A percentile compares a stretch with the other conserved stretches of the same genome.
Evolutionary conservation across 2,797 vertebrate species (phyloP).

Genomic region (Falco rusticolus): DNA sequence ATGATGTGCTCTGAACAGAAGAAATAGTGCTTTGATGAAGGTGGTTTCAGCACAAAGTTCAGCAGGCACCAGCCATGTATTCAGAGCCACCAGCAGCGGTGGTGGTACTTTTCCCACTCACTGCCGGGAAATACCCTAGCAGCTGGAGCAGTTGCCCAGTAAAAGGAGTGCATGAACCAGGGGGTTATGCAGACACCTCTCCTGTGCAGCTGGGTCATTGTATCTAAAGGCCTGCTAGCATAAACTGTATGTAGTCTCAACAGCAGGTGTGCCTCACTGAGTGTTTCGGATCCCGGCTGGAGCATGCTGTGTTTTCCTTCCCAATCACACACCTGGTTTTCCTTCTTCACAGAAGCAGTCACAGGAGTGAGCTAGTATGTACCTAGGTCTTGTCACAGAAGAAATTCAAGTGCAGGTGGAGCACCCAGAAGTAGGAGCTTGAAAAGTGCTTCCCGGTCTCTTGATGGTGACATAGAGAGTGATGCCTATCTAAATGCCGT

Average conservation of each 20-base stretch:
- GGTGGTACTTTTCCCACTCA: background rate
- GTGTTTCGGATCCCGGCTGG: background rate
- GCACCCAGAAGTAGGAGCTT: background rate
- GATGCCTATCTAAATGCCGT: background rate
- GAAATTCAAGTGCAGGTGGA: background rate
- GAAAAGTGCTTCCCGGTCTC: background rate
- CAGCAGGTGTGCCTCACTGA: no score
- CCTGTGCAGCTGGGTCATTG: background rate
- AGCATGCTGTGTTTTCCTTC: background rate
- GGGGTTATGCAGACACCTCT: background rate
- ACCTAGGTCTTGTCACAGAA: background rate
- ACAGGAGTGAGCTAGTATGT: background rate
- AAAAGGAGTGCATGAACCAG: background rate
- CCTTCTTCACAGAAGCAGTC: background rate
- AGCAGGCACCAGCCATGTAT: background rate
- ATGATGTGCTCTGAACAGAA: background rate
- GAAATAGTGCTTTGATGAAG: background rate
- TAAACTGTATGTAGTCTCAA: background rate
- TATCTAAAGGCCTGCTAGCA: background rate
- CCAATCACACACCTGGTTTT: fast-evolving
- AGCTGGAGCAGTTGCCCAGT: background rate
- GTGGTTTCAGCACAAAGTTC: background rate
- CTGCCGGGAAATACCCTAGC: background rate
- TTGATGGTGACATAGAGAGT: background rate
- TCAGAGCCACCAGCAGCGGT: background rate